Percentiles rank a stretch among this genome's conserved stretches.
phyloP scores from a whole-genome alignment of 2,888 invertebrate genomes.

The Xanthorhoe spadicearia region DNA sequence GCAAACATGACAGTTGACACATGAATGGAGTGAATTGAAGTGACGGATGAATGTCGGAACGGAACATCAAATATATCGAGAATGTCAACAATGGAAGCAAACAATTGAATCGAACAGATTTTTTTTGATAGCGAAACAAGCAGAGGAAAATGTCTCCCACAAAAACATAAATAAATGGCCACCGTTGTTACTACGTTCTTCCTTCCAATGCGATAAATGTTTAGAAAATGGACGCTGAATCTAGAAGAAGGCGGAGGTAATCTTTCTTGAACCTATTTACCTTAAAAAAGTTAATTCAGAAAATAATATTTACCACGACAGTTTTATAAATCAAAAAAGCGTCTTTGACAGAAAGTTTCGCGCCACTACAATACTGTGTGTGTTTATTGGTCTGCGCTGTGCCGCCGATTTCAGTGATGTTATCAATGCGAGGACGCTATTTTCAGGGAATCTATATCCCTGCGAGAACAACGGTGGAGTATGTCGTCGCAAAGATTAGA shows the following conservation, averaged over 20 bases:
- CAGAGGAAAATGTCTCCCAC: conserved; percentile 60
- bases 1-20: too few species aligned
- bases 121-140: conserved; percentile 69
- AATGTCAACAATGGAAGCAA: conserved; percentile 18
- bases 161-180: conserved; percentile 84
- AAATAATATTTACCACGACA: conserved; percentile 44
- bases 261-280: conserved; percentile 17
- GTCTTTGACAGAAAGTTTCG: conserved; percentile 75
- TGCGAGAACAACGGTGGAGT: conserved; percentile 66
- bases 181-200: conserved; percentile 80
- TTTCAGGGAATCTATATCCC: conserved; percentile 71
- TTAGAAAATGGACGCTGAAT: conserved; percentile 81
- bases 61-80: conserved; percentile 23
- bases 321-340: conserved; percentile 60
- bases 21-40: too few species aligned
- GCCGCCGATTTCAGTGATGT: conserved; percentile 65
- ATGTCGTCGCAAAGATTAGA: conserved; percentile 78
- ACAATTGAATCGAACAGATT: conserved; percentile 45
- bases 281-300: neutral
- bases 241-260: conserved; percentile 66
- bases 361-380: conserved; percentile 61
- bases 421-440: conserved; percentile 66
- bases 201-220: conserved; percentile 71
- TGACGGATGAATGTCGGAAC: too few species aligned
- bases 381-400: conserved; percentile 16